Base-by-base conservation (phyloP, 2,113 vertebrate species). In the Malaclemys terrapin region DNA sequence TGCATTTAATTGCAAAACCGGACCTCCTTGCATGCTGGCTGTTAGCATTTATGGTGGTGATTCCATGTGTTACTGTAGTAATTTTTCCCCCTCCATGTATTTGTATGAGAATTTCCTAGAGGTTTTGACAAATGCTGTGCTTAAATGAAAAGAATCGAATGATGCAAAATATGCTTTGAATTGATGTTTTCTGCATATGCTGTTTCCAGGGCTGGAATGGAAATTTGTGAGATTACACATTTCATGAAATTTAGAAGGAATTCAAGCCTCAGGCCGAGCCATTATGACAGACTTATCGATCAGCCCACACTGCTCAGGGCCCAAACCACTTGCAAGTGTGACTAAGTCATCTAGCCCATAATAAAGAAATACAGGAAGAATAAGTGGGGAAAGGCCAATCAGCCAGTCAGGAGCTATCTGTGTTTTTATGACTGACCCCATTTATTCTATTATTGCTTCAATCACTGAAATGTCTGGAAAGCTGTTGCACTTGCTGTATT, bases 371-470 rank as follows among this genome's bases (percentile, higher is more conserved):
- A 90, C 80, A 53, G 82, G 59, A 84, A 24, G 38, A 59, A 83
- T 90, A 17, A 76, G 78, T 49, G 24, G 89, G 35, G 35, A 52
- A 76, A 56, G 10, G 53, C 62, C 75, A 89, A 62, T 79, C 54
- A 91, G 53, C 35, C 75, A 57, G 6, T 93, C 81, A 85, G 27
- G 47, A 31, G 17, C 62, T 35, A 89, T n/a, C 95, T 59, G 16
- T 69, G 65, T 85, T 93, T 96, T 84, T 79, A 93, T 95, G 86
- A 49, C 31, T 69, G 91, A 19, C 31, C 94, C 49, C 52, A 75
- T 93, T 89, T 91, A 84, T 84, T 84, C 65, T 82, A 20, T 89
- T 88, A 52, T 62, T 87, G 52, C 42, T 72, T 87, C 76, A 94
- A 79, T 75, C 57, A 75, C 56, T 42, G 19, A 76, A 42, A 84